Conservation (phyloP, 2,113 vertebrate species). For the Loxodonta africana region DNA sequence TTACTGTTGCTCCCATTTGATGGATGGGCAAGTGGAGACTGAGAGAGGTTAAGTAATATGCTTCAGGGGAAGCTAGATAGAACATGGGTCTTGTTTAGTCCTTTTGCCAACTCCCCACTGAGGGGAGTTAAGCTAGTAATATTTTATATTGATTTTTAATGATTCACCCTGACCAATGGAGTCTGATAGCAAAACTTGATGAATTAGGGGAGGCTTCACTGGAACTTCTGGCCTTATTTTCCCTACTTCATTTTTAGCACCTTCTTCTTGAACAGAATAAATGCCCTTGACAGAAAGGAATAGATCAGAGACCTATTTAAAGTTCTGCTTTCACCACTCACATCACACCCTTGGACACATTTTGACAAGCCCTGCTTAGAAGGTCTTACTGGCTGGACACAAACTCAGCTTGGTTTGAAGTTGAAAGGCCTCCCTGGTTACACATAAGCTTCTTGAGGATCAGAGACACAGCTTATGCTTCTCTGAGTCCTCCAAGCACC, state of each 20-base stretch:
- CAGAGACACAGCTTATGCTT: neutral
- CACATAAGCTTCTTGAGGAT: neutral
- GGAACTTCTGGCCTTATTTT: neutral
- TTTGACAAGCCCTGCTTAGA: conserved; percentile 5
- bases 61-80: neutral
- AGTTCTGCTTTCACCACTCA: conserved; percentile 13
- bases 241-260: conserved; percentile 51
- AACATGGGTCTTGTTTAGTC: neutral
- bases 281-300: neutral
- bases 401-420: neutral
- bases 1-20: neutral
- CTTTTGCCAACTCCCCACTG: neutral
- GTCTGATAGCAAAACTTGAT: neutral
- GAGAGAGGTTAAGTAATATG: neutral
- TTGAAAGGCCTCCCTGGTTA: conserved; percentile 8
- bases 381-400: neutral
- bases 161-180: neutral
- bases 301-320: conserved; percentile 45
- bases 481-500: neutral
- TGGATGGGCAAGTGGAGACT: neutral
- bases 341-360: neutral
- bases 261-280: conserved; percentile 32
- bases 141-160: conserved; percentile 24
- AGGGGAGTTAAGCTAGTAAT: neutral
- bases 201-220: neutral